Conservation (phyloP, 2,888 invertebrate genomes). For the Limnephilus lunatus region DNA sequence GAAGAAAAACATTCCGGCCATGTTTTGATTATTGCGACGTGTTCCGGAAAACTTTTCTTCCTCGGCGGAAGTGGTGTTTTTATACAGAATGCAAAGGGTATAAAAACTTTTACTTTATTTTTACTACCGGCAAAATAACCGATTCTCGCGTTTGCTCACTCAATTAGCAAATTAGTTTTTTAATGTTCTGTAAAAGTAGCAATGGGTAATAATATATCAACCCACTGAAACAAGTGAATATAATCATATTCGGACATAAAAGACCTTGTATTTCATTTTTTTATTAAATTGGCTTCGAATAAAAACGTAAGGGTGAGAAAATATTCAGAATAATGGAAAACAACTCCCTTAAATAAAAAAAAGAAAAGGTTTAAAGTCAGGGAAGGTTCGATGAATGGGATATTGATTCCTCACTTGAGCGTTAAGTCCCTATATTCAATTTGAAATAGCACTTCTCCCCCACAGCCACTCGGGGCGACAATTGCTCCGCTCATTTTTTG, state of each 20-base stretch:
- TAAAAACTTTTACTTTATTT: not conserved
- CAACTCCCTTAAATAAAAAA: slow-evolving; percentile 9
- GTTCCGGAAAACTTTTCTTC: not conserved
- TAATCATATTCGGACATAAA: not conserved
- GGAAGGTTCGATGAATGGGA: slow-evolving; percentile 32
- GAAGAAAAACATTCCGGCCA: slow-evolving; percentile 13
- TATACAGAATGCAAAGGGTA: not conserved
- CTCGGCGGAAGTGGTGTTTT: not conserved
- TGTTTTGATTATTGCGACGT: slow-evolving; percentile 27
- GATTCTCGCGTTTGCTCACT: not conserved
- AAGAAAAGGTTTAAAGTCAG: slow-evolving; percentile 19
- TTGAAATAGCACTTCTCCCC: slow-evolving; percentile 19
- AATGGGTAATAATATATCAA: not conserved
- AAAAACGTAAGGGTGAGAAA: not conserved
- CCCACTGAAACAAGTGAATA: not conserved
- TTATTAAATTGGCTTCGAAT: not conserved
- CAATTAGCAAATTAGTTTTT: not conserved
- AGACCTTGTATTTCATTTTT: not conserved
- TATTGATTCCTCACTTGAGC: slow-evolving; percentile 36
- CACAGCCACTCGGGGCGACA: not conserved
- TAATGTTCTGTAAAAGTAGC: not conserved
- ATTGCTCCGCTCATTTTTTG: not conserved
- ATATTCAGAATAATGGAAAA: slow-evolving; percentile 18
- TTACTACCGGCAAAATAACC: not conserved
- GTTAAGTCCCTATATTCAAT: slow-evolving; percentile 30